A percentile compares a stretch with the other conserved stretches of the same genome.
Conservation (phyloP, 1,140 invertebrate species). For the Drosophila takahashii region DNA sequence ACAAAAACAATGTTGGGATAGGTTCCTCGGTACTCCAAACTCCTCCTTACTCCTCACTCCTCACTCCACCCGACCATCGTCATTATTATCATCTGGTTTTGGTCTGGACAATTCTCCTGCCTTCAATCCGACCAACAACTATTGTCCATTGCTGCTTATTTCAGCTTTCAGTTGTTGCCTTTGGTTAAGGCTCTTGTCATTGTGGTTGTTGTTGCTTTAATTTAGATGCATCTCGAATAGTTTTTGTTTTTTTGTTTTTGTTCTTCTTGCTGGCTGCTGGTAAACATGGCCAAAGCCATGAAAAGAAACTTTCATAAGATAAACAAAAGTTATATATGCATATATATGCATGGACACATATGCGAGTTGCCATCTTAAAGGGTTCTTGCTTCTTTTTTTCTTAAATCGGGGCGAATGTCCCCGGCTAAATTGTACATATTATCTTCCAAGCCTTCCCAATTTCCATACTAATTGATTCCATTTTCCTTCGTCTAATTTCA, state of each 20-base stretch:
- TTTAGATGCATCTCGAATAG: constrained; percentile 61
- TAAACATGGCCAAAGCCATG: constrained; percentile 50
- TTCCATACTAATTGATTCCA: constrained; percentile 30
- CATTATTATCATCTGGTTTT: constrained; percentile 79
- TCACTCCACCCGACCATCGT: constrained; percentile 44
- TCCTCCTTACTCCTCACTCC: constrained; percentile 5
- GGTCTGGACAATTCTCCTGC: constrained; percentile 57
- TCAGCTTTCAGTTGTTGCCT: constrained; percentile 36
- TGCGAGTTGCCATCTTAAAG: background rate
- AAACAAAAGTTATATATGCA: constrained; percentile 52
- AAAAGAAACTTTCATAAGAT: constrained; percentile 52
- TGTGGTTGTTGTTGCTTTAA: constrained; percentile 59
- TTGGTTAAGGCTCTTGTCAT: constrained; percentile 59
- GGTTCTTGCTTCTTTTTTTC: background rate
- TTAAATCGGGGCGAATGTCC: constrained; percentile 1
- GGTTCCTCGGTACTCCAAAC: constrained; percentile 39
- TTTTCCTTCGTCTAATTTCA: constrained; percentile 38
- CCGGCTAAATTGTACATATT: background rate
- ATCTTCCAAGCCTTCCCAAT: background rate
- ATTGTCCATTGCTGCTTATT: constrained; percentile 49
- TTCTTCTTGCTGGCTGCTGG: constrained; percentile 7
- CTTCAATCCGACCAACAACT: constrained; percentile 46
- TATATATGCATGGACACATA: constrained; percentile 40
- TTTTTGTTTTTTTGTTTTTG: constrained; percentile 9
- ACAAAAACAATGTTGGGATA: constrained; percentile 79